Evolutionary conservation across 2,888 invertebrate genomes (phyloP).

Genomic region (Microchrysa polita): DNA sequence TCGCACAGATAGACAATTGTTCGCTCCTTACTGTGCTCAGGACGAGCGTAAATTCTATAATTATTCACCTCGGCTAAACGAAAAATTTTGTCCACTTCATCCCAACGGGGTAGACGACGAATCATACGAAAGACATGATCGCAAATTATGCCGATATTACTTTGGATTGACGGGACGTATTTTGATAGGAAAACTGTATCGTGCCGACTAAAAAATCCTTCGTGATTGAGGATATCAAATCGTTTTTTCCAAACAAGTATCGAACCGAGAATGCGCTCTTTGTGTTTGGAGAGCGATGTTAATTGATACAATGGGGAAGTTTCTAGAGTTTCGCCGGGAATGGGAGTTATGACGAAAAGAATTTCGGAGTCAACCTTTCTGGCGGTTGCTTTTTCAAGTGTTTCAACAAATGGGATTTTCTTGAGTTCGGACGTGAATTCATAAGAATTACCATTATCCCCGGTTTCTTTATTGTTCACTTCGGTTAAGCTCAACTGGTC

Average conservation of each 20-base stretch:
- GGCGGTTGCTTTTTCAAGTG: too few species aligned
- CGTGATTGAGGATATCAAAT: background rate
- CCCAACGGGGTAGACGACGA: background rate
- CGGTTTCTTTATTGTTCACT: too few species aligned
- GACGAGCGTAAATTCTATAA: constrained; percentile 19
- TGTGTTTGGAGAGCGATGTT: background rate
- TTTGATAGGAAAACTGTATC: constrained; percentile 2
- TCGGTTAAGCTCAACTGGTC: too few species aligned
- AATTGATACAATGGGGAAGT: background rate
- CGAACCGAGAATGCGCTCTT: constrained; percentile 5
- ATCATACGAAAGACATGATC: background rate
- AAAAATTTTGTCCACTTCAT: background rate
- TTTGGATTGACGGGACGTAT: background rate
- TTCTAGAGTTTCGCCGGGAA: background rate
- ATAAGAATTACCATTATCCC: too few species aligned
- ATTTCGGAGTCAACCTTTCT: background rate
- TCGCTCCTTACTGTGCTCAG: background rate
- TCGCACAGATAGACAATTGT: constrained; percentile 17
- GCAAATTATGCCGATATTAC: background rate
- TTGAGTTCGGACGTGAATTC: too few species aligned
- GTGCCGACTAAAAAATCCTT: constrained; percentile 2
- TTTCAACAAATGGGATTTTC: too few species aligned
- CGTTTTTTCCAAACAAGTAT: background rate
- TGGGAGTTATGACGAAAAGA: constrained; percentile 1
- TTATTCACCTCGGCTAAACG: background rate